Base-by-base conservation (phyloP, 2,888 invertebrate genomes). In the Chaitophorus viminalis region DNA sequence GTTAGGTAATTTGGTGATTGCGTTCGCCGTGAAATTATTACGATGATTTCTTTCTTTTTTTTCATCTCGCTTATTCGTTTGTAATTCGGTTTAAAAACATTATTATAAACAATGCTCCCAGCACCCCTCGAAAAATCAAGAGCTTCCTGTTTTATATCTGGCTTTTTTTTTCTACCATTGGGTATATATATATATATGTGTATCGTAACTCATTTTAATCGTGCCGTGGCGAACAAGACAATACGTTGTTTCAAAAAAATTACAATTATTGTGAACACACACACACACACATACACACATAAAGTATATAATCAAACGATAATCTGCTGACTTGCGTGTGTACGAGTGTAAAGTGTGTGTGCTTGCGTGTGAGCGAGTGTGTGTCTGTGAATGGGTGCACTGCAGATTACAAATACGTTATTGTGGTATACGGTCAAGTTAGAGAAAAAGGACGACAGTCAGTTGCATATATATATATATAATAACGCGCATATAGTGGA, bases 191-290 rank as follows among this genome's bases (percentile, higher is more conserved):
- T n/a, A n/a, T n/a, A n/a, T n/a, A n/a, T 74, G 0, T 0, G 21
- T 6, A 72, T 82, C 65, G 31, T 65, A 75, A 75, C 75, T 39
- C 39, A 72, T 60, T 60, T 83, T 65, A n/a, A 31, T 52, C 25
- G 31, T 70, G 46, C 25, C 46, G 18, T 74, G n/a, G 29, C 31
- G 14, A 14, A 70, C 74, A 29, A 75, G 36, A 83, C 74, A 75
- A 60, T 83, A 75, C 54, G 60, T 14, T 83, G 82, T 83, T 83
- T 83, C 60, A 52, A 74, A 82, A 39, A 52, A 46, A 46, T n/a
- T 54, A 82, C 60, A 39, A 52, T 18, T 54, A 82, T 82, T 21
- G 54, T 72, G 52, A 54, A 54, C 31, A 31, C 52, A n/a, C 29
- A 0, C 31, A 31, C 17, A 46, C 29, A 17, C 9, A 25, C 46